Percentiles rank a stretch among this genome's conserved stretches.
These are phyloP conservation scores for Macrostomum lignano DNA, from an alignment of 1,140 invertebrate species.

Conservation along the genomic window DNA sequence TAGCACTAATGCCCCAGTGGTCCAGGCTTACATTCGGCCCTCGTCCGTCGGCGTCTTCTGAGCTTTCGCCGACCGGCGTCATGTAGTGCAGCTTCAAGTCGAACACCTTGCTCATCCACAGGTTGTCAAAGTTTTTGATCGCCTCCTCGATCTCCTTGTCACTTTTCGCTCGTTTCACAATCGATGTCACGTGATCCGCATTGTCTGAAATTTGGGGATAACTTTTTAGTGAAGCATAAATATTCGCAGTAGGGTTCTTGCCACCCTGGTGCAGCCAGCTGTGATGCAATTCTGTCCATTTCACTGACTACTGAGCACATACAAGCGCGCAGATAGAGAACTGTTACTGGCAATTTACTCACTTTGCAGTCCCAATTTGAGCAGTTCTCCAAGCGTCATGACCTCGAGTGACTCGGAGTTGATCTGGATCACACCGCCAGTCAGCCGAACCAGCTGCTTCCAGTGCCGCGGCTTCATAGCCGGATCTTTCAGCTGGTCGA, in stretches of 20 bases:
- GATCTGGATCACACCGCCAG: conserved; percentile 19
- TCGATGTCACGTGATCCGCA: conserved; percentile 22
- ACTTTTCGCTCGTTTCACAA: conserved; percentile 22
- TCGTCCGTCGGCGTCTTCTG: not conserved
- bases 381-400: conserved; percentile 23
- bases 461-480: conserved; percentile 26
- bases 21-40: conserved; percentile 1
- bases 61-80: conserved; percentile 7
- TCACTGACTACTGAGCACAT: too few relatives aligned
- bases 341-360: conserved; percentile 8
- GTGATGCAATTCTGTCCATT: too few relatives aligned
- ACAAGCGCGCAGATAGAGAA: not conserved
- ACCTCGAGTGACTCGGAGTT: conserved; percentile 25
- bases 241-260: not conserved
- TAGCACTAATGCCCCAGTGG: not conserved
- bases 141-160: conserved; percentile 24
- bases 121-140: conserved; percentile 25
- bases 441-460: conserved; percentile 23
- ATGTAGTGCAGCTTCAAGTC: conserved; percentile 9
- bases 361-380: conserved; percentile 23
- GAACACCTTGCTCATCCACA: conserved; percentile 27
- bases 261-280: too few relatives aligned
- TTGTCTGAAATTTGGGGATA: conserved; percentile 13
- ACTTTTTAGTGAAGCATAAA: conserved; percentile 1
- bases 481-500: conserved; percentile 25